Base-by-base conservation (phyloP, 1,140 invertebrate species). In the Lepidurus couesii region DNA sequence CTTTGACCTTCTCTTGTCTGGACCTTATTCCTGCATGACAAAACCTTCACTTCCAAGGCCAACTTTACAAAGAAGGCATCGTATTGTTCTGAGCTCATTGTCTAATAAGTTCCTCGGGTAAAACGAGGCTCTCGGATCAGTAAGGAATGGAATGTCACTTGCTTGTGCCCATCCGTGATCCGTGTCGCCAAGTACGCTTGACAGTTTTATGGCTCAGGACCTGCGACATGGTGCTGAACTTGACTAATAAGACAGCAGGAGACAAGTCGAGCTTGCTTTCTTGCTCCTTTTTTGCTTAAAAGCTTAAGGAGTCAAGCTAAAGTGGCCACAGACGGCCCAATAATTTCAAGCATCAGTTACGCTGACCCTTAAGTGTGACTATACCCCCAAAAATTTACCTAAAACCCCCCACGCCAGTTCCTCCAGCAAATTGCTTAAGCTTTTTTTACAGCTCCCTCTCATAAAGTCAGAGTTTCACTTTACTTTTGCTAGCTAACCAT, bases 331-430 rank as follows among this genome's bases (percentile, higher is more conserved):
- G 21, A 5, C 13, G 6, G 53, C 16, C 53, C 53, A 65, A 65
- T 65, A 65, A 65, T 65, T 65, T 65, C 21, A 13, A 65, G 53
- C 53, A 65, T 65, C 53, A 65, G 53, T 65, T 65, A 65, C 53
- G 53, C 16, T 65, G 53, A 16, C 53, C 53, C 53, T 65, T n/a
- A 65, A 65, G 53, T 65, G 53, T 65, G 53, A 65, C 53, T 65
- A 21, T 65, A 13, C 53, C 21, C 21, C 21, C n/a, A 65, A 21
- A 65, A 16, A 13, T 65, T 65, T 21, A 13, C 53, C 13, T 21
- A 16, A 7, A n/a, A n/a, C n/a, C n/a, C 53, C 47, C 53, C 53
- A 21, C 53, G 21, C 9, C 47, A 34, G 13, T 65, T 65, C 47
- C 47, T 65, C 21, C 21, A 21, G 21, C 47, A 65, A 65, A 65